Evolutionary conservation across 2,797 vertebrate species (phyloP).

Genomic region (Serranus cabrilla): DNA sequence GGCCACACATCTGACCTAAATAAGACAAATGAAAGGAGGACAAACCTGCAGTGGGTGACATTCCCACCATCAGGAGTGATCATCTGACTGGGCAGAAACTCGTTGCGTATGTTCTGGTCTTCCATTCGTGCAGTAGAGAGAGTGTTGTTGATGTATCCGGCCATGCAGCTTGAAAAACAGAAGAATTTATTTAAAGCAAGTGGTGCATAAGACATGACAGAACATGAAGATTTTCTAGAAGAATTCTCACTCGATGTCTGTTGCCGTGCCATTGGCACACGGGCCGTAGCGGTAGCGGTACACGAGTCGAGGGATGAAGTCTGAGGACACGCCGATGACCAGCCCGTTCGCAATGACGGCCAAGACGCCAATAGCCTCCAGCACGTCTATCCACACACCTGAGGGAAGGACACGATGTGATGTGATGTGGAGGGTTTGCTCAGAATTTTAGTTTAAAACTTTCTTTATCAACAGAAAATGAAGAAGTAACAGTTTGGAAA

Average conservation of each 20-base stretch:
- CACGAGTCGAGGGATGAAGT: conserved; percentile 94
- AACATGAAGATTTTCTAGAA: not conserved
- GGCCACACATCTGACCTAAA: not conserved
- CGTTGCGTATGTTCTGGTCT: conserved; percentile 71
- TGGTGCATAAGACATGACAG: not conserved
- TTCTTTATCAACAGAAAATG: too few relatives aligned
- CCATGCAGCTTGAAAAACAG: conserved; percentile 88
- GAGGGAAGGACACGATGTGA: conserved; percentile 13
- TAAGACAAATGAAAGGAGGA: conserved; percentile 21
- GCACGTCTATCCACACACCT: conserved; percentile 94
- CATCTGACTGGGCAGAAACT: conserved; percentile 59
- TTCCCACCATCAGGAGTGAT: conserved; percentile 54
- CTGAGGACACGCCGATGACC: conserved; percentile 94
- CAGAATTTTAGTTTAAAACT: too few relatives aligned
- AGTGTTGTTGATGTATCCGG: conserved; percentile 92
- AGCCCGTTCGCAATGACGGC: conserved; percentile 95
- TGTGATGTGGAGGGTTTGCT: not conserved
- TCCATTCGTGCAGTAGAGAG: conserved; percentile 86
- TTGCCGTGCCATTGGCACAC: conserved; percentile 71
- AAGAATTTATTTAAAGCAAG: not conserved
- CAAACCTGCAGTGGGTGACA: conserved; percentile 91
- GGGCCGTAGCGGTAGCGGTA: conserved; percentile 93
- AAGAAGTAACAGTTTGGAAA: too few relatives aligned
- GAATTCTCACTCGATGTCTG: conserved; percentile 84
- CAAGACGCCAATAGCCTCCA: conserved; percentile 93